Base-by-base conservation (phyloP, 2,888 invertebrate genomes). In the Hypomecis atomaria region DNA sequence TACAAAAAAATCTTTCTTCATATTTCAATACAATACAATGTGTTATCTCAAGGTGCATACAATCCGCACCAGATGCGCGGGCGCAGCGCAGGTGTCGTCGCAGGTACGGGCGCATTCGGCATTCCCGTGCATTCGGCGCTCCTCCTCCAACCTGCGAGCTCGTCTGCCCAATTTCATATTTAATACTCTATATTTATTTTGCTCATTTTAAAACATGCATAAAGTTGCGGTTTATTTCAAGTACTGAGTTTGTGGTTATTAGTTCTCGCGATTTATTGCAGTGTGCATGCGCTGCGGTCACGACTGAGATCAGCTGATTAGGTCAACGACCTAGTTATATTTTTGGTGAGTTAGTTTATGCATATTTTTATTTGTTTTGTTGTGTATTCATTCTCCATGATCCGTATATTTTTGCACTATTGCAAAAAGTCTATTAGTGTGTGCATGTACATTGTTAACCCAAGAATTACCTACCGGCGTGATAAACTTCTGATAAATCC, bases 51-150 rank as follows among this genome's bases (percentile, higher is more conserved):
- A 59, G 48, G 63, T 63, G 63, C 49, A 48, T 52, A n/a, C n/a
- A 34, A 50, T 56, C 36, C 8, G 58, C 5, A 59, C 48, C 63
- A 59, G 66, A 63, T 66, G 63, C 60, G 63, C 66, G 45, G 54
- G 60, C 63, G 66, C 66, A 60, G 59, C 5, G 53, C 59, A 61
- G 62, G 59, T 66, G 59, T 55, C 45, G 23, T 4, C 10, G 53
- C 57, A 43, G 42, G 37, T 50, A 53, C 47, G 5, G 9, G 40
- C 5, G 5, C 42, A 5, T 11, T 43, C 53, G 36, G 8, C 50
- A 34, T 11, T 23, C 38, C 44, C 33, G 44, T 8, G 33, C 63
- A 64, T 50, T 64, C 36, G 6, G 38, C 44, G 34, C 38, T 40
- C 40, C 13, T n/a, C 38, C 55, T 34, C 48, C 45, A 34, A n/a